phyloP scores from a whole-genome alignment of 2,888 invertebrate species.

The Cerceris ruficornis region DNA sequence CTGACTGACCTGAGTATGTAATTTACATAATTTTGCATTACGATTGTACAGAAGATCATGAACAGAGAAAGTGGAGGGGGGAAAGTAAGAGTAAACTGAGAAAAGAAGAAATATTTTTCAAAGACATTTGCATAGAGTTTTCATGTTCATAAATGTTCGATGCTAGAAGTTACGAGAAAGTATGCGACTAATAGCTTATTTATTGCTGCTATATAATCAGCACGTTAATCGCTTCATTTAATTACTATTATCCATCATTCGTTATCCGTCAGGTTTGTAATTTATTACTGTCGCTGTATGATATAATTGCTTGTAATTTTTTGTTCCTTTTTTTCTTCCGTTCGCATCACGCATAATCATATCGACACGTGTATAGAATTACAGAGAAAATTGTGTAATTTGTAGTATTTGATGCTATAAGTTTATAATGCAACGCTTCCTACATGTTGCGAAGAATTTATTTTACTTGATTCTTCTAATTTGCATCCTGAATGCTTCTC shows the following conservation, averaged over 20 bases:
- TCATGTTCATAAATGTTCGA: not conserved
- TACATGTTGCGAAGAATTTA: too few species aligned
- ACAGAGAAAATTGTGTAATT: not conserved
- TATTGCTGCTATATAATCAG: conserved; percentile 19
- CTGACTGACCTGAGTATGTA: too few species aligned
- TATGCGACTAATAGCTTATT: not conserved
- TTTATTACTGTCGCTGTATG: conserved; percentile 11
- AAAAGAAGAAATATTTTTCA: conserved; percentile 8
- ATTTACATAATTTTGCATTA: not conserved
- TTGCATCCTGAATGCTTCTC: too few species aligned
- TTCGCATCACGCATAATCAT: not conserved
- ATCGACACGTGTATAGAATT: not conserved
- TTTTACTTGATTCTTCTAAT: too few species aligned
- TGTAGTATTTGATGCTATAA: too few species aligned
- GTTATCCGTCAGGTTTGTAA: conserved; percentile 25
- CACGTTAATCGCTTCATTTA: conserved; percentile 30
- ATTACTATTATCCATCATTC: conserved; percentile 35
- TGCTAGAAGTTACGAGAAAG: not conserved
- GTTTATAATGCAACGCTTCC: too few species aligned
- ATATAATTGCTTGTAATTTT: conserved; percentile 13
- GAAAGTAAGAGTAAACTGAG: not conserved
- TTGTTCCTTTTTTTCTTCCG: not conserved
- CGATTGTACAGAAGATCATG: not conserved
- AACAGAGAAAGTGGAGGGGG: not conserved
- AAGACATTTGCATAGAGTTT: not conserved